Evolutionary conservation across 2,113 vertebrate genomes (phyloP).

Genomic region (Casuarius casuarius): DNA sequence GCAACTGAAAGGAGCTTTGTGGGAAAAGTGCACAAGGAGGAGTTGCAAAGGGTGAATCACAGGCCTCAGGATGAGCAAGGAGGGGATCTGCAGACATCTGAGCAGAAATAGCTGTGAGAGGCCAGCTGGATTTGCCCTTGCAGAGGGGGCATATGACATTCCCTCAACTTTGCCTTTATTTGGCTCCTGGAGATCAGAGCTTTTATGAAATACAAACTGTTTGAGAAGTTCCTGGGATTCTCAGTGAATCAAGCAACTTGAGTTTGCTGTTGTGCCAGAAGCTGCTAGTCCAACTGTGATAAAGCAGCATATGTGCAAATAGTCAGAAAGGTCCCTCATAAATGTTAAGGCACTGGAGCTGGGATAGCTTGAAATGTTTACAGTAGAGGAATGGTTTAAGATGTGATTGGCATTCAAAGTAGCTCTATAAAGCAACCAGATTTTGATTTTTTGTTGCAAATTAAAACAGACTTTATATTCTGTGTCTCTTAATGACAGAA

Average conservation of each 20-base stretch:
- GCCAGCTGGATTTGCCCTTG: not conserved
- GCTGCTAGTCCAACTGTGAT: not conserved
- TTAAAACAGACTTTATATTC: not conserved
- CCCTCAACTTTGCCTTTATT: too few relatives aligned
- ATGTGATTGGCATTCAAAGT: not conserved
- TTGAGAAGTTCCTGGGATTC: not conserved
- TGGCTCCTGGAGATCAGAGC: not conserved
- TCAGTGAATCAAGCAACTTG: not conserved
- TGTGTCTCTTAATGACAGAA: not conserved
- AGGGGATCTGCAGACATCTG: not conserved
- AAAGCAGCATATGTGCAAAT: not conserved
- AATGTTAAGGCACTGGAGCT: not conserved
- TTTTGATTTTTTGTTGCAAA: not conserved
- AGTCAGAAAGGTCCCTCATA: not conserved
- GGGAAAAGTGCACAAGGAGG: not conserved
- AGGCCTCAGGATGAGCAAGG: too few relatives aligned
- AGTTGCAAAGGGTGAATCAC: too few relatives aligned
- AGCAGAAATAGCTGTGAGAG: not conserved
- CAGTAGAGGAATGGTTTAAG: not conserved
- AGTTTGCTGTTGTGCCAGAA: not conserved
- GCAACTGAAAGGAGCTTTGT: not conserved
- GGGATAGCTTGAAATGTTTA: not conserved
- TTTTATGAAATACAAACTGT: not conserved
- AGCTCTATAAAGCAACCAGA: too few relatives aligned
- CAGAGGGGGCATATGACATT: not conserved